Conservation (phyloP, 2,888 invertebrate genomes). For the Pardosa pseudoannulata region DNA sequence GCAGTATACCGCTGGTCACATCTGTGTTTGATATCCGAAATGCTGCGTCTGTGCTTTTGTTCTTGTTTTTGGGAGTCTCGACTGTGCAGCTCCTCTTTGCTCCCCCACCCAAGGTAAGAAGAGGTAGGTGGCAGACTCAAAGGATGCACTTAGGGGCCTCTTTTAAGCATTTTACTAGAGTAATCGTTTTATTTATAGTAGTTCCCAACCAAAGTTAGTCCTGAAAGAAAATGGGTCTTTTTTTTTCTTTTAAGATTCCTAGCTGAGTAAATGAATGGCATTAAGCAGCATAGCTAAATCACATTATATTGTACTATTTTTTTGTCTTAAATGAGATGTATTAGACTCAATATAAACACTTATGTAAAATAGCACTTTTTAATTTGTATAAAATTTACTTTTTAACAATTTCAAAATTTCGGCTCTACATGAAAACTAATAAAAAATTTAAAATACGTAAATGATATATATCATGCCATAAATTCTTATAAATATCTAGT, state of each 20-base stretch:
- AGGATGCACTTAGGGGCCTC: slow-evolving; percentile 59
- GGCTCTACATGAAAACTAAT: no score
- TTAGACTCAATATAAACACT: no score
- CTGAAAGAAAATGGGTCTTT: neutral
- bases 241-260: no score
- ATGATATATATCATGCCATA: no score
- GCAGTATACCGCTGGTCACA: slow-evolving; percentile 87
- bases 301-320: neutral
- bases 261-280: neutral
- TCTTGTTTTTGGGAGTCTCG: slow-evolving; percentile 39
- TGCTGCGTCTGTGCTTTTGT: slow-evolving; percentile 37
- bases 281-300: slow-evolving; percentile 18
- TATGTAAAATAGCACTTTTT: no score
- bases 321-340: no score
- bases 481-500: no score
- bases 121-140: slow-evolving; percentile 72
- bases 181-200: neutral
- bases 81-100: slow-evolving; percentile 26
- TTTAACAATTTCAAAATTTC: no score
- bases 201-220: neutral
- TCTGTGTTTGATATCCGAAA: slow-evolving; percentile 81
- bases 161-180: neutral
- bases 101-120: slow-evolving; percentile 66
- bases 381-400: no score
- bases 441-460: no score